Percentiles rank a stretch among this genome's conserved stretches.
phyloP scores from a whole-genome alignment of 2,797 vertebrate species.

The Setipinna tenuifilis region DNA sequence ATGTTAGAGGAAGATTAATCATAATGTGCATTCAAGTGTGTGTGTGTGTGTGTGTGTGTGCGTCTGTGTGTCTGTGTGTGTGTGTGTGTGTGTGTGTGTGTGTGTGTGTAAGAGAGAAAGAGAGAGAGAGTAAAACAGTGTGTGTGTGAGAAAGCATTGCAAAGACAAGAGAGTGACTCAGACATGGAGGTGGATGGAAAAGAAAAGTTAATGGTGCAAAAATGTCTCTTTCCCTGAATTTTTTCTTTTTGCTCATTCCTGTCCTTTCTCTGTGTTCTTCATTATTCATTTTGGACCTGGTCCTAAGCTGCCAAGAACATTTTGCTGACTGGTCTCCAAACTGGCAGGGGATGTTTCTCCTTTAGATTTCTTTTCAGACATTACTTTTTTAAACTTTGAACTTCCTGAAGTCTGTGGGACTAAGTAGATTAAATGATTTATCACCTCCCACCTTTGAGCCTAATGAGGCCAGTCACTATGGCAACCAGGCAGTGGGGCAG shows the following conservation, averaged over 20 bases:
- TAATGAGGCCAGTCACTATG: slow-evolving; percentile 63
- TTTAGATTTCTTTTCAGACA: not conserved
- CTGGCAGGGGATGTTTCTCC: not conserved
- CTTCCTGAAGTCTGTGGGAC: not conserved
- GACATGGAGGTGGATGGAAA: not conserved
- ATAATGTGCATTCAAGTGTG: slow-evolving; percentile 26
- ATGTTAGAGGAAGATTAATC: not conserved
- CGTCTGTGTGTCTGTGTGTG: slow-evolving; percentile 6
- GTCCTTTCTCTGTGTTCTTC: not conserved
- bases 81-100: slow-evolving; percentile 26
- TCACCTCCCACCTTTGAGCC: slow-evolving; percentile 31
- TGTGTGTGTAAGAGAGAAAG: not conserved
- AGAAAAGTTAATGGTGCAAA: slow-evolving; percentile 2
- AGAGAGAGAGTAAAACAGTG: slow-evolving; percentile 30
- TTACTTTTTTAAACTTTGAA: not conserved
- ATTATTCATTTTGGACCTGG: not conserved
- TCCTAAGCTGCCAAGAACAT: not conserved
- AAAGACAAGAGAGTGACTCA: not conserved
- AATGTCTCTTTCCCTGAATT: not conserved
- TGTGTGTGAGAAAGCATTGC: not conserved
- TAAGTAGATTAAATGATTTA: slow-evolving; percentile 38
- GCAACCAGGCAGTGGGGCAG: slow-evolving; percentile 58
- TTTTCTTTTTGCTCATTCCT: not conserved
- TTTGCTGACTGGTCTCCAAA: slow-evolving; percentile 1
- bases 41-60: slow-evolving; percentile 34